Base-by-base conservation (phyloP, 2,888 invertebrate species). In the Anagyrus pseudococci region DNA sequence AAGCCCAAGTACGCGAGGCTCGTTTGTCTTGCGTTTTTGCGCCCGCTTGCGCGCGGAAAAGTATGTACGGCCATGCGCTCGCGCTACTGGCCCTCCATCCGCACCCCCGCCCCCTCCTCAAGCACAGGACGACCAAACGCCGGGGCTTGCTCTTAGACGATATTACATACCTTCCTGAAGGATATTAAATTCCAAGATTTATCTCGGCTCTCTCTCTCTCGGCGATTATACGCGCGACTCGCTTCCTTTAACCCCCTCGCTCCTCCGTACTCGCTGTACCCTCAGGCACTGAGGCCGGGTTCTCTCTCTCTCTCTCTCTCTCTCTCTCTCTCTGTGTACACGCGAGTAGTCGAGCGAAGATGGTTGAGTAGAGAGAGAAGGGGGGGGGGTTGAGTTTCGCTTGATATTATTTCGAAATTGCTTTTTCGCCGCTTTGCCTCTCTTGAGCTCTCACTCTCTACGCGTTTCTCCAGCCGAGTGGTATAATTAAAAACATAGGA, bases 121-220 rank as follows among this genome's bases (percentile, higher is more conserved):
- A 55, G 46, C 43, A n/a, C n/a, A n/a, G n/a, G n/a, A n/a, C n/a
- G n/a, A n/a, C n/a, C n/a, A 20, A 19, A 20, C 29, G 44, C 6
- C 29, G 22, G 23, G 48, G 60, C 46, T 58, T 64, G 74, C 73
- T 74, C 75, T 76, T 72, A 75, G 73, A 71, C 70, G 71, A 77
- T 78, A 78, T 77, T 77, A 75, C 77, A 74, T 73, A 75, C 71
- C 72, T 75, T 72, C 72, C 73, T 69, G 73, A 75, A 76, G 75
- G 77, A 78, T 77, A 78, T 79, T 77, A 76, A 77, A 77, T 78
- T 76, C 74, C 71, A 70, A 75, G 76, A 78, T 78, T 78, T 77
- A 77, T 76, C 75, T 74, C 72, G 68, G 68, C 43, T 49, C 48
- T 20, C 57, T 64, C 41, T 50, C 50, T 41, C 48, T 41, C 33